Conservation (phyloP, 1,140 invertebrate genomes). For the Asobara japonica region DNA sequence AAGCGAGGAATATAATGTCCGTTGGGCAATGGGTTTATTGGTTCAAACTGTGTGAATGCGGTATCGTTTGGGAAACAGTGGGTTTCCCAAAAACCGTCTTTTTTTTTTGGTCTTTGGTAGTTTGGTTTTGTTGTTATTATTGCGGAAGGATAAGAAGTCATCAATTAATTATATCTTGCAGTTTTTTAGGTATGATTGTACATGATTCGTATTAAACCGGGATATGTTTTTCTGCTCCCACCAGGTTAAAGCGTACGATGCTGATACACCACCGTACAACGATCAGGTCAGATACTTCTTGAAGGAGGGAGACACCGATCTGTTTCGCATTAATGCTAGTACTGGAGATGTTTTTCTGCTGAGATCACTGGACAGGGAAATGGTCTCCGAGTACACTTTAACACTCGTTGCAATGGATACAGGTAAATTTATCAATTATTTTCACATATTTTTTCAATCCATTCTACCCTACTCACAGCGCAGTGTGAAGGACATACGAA, state of each 20-base stretch:
- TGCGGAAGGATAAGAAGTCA: too few relatives aligned
- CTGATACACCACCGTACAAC: conserved; percentile 90
- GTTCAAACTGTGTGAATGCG: too few relatives aligned
- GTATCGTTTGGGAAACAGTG: too few relatives aligned
- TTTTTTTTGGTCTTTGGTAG: too few relatives aligned
- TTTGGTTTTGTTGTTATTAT: too few relatives aligned
- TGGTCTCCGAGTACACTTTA: conserved; percentile 82
- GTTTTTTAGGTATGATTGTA: too few relatives aligned
- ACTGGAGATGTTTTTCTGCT: conserved; percentile 87
- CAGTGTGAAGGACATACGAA: too few relatives aligned
- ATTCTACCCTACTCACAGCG: background rate
- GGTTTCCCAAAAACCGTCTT: too few relatives aligned
- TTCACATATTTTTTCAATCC: background rate
- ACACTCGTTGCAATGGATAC: conserved; percentile 92
- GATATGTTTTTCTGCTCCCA: background rate
- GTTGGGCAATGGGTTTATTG: too few relatives aligned
- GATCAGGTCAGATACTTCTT: conserved; percentile 90
- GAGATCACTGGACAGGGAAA: conserved; percentile 84
- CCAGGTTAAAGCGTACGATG: conserved; percentile 86
- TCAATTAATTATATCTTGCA: too few relatives aligned
- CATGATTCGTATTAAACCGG: too few relatives aligned
- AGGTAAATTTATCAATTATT: conserved; percentile 71
- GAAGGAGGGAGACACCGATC: conserved; percentile 88
- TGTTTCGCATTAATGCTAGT: conserved; percentile 89
- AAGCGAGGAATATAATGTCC: too few relatives aligned